A percentile compares a stretch with the other conserved stretches of the same genome.
phyloP scores from a whole-genome alignment of 2,113 vertebrate species.

The Triplophysa siluroides region DNA sequence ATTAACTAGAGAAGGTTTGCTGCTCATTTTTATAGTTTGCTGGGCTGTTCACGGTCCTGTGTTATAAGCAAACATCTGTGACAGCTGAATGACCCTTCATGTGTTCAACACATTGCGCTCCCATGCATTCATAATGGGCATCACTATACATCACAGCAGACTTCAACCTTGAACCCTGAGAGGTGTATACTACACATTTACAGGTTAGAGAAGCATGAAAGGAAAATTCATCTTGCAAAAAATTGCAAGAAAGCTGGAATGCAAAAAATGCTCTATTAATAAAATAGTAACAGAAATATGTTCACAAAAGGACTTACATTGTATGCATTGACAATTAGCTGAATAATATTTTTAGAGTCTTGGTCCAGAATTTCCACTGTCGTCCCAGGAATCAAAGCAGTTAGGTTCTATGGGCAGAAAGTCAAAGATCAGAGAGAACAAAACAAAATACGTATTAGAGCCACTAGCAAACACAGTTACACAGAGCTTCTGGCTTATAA shows the following conservation, averaged over 20 bases:
- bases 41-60: neutral
- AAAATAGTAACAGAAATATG: too few species aligned
- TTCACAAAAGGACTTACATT: conserved; percentile 79
- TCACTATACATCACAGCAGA: conserved; percentile 7
- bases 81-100: neutral
- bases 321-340: conserved; percentile 92
- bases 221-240: too few species aligned
- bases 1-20: neutral
- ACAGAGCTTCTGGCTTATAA: neutral
- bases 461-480: neutral
- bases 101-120: neutral
- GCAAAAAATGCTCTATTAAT: neutral
- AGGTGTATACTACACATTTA: neutral
- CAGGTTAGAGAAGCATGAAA: conserved; percentile 2
- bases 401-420: conserved; percentile 82
- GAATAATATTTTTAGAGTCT: conserved; percentile 96
- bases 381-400: conserved; percentile 91
- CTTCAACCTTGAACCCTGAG: neutral
- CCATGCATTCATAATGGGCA: neutral
- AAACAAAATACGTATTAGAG: neutral
- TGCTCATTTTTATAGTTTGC: neutral
- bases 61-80: neutral
- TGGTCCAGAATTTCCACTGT: conserved; percentile 94
- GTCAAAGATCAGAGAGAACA: neutral
- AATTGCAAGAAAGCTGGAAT: too few species aligned